Conservation (phyloP, 2,797 vertebrate species). For the Brachymystax lenok region DNA sequence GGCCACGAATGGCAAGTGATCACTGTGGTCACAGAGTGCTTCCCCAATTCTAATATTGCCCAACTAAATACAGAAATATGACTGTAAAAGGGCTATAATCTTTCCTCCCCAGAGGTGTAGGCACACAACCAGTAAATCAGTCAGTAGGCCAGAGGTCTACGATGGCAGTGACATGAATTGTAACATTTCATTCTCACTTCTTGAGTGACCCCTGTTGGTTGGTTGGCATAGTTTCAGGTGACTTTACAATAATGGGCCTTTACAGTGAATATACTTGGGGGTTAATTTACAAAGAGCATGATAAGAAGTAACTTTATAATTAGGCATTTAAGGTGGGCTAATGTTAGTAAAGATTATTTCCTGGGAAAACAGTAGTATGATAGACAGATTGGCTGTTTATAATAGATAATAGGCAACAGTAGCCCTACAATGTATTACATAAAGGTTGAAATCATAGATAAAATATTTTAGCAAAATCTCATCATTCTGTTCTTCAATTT, state of each 20-base stretch:
- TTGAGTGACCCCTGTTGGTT: constrained; percentile 41
- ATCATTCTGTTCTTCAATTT: not conserved
- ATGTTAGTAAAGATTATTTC: too few relatives aligned
- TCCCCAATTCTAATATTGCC: not conserved
- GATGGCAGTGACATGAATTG: too few relatives aligned
- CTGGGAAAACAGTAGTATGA: too few relatives aligned
- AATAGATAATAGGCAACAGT: too few relatives aligned
- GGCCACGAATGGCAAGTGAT: not conserved
- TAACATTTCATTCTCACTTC: not conserved
- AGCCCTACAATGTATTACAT: not conserved
- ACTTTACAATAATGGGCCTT: not conserved
- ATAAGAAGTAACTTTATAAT: not conserved
- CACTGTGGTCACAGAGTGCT: not conserved
- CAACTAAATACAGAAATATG: not conserved
- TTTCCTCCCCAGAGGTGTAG: not conserved
- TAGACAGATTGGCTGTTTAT: too few relatives aligned
- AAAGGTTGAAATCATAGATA: not conserved
- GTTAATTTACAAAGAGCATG: not conserved
- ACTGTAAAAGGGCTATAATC: not conserved
- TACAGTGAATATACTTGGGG: not conserved
- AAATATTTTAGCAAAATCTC: not conserved
- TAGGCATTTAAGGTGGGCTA: not conserved
- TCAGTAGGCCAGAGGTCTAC: too few relatives aligned
- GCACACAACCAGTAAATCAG: not conserved
- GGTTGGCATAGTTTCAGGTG: constrained; percentile 21